Evolutionary conservation across 2,113 vertebrate species (phyloP).

Genomic region (Sporophila hypoxantha): DNA sequence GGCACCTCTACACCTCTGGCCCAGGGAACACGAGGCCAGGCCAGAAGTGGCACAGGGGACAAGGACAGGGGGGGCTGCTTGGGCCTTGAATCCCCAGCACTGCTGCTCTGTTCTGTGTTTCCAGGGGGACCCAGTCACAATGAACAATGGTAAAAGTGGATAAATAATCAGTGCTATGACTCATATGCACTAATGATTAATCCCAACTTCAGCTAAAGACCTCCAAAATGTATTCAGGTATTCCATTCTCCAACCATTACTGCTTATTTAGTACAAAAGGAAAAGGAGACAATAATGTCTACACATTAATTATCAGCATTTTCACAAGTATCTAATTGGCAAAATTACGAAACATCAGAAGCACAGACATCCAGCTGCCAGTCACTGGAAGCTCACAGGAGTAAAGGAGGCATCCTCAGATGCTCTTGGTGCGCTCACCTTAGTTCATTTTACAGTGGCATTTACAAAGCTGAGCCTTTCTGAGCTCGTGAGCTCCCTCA

Average conservation of each 20-base stretch:
- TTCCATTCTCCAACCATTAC: neutral
- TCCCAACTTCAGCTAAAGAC: neutral
- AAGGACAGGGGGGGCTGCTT: neutral
- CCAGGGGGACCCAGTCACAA: neutral
- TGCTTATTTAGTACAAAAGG: neutral
- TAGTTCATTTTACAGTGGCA: neutral
- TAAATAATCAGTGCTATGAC: neutral
- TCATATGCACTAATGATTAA: neutral
- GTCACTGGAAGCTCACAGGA: neutral
- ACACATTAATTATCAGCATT: neutral
- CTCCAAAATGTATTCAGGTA: neutral
- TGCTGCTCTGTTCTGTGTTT: neutral
- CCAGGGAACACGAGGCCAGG: neutral
- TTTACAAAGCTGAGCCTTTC: slow-evolving; percentile 47
- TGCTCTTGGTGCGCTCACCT: neutral
- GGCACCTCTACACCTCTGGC: neutral
- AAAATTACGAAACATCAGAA: neutral
- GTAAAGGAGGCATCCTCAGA: neutral
- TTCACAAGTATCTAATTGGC: neutral
- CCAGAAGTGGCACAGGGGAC: neutral
- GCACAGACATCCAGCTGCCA: neutral
- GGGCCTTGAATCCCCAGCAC: neutral
- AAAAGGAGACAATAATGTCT: neutral
- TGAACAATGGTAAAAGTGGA: neutral
- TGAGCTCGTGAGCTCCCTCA: neutral